Conservation (phyloP, 2,113 vertebrate species). For the Alligator sinensis region DNA sequence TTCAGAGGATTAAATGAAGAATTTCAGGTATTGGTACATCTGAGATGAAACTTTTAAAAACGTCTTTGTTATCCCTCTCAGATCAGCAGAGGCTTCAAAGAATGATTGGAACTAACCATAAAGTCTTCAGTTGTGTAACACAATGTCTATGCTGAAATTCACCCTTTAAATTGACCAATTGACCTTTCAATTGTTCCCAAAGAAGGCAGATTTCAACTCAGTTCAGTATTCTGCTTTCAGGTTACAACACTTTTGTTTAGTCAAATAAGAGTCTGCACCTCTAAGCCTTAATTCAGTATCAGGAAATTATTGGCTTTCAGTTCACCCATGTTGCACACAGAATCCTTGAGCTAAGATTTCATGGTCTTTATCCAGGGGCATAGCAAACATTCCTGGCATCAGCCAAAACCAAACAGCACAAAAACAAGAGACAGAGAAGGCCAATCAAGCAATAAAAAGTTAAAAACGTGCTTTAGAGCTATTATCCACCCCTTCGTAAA, state of each 20-base stretch:
- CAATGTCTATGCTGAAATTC: neutral
- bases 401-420: neutral
- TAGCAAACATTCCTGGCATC: constrained; percentile 14
- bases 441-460: constrained; percentile 22
- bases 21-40: neutral
- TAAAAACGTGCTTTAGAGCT: constrained; percentile 41
- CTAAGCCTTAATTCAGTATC: neutral
- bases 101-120: neutral
- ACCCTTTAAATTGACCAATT: neutral
- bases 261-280: neutral
- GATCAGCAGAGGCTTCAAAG: neutral
- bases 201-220: neutral
- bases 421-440: neutral
- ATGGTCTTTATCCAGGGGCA: constrained; percentile 4
- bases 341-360: constrained; percentile 13
- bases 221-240: neutral
- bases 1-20: neutral
- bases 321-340: neutral
- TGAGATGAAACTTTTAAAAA: neutral
- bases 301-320: neutral
- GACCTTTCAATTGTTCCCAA: constrained; percentile 16
- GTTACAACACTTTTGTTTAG: neutral
- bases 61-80: neutral
- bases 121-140: neutral
- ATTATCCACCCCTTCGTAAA: constrained; percentile 9